Conservation (phyloP, 2,797 vertebrate species). For the Pygocentrus nattereri region DNA sequence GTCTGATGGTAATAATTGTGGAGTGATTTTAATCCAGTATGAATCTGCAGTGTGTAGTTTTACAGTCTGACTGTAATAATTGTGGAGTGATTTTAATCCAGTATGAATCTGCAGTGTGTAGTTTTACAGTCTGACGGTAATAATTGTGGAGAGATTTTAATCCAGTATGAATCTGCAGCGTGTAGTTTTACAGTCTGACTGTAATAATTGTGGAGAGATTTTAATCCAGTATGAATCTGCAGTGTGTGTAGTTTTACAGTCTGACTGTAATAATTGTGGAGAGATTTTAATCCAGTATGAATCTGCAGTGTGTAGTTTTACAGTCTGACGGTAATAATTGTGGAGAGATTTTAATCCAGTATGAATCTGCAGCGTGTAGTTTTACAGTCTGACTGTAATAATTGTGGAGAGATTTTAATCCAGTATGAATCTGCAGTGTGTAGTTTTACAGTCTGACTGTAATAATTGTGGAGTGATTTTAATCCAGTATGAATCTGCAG, state of each 20-base stretch:
- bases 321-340: background rate
- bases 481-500: too few species aligned
- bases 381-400: background rate
- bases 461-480: too few species aligned
- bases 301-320: background rate
- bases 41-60: background rate
- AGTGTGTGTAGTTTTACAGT: background rate
- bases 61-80: background rate
- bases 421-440: background rate
- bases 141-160: too few species aligned
- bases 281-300: background rate
- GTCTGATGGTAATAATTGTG: background rate
- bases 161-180: too few species aligned
- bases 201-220: background rate
- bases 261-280: background rate
- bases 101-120: background rate
- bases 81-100: background rate
- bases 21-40: too few species aligned
- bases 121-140: background rate
- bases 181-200: too few species aligned
- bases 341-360: background rate
- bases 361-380: background rate
- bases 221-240: background rate
- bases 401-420: background rate
- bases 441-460: background rate